phyloP scores from a whole-genome alignment of 2,113 vertebrate species.

The Xiphophorus hellerii region DNA sequence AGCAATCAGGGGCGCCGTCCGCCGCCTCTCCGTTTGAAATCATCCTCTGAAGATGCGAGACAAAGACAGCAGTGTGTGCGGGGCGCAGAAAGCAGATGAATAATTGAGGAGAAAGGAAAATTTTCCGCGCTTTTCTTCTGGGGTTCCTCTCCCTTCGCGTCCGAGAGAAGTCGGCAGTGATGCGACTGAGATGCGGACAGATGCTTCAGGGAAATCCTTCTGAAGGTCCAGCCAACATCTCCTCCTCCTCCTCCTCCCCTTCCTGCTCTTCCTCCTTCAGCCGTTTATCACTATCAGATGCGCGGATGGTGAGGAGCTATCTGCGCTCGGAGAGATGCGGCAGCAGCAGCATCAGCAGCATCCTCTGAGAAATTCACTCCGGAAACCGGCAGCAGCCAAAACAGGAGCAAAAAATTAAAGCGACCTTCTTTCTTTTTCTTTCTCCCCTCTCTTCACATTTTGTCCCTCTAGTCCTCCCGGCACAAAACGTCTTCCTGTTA shows the following conservation, averaged over 20 bases:
- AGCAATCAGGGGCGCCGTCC: slow-evolving; percentile 41
- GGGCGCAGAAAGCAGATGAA: slow-evolving; percentile 33
- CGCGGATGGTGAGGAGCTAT: slow-evolving; percentile 6
- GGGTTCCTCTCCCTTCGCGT: slow-evolving; percentile 22
- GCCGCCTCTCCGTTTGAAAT: slow-evolving; percentile 42
- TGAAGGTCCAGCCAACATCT: neutral
- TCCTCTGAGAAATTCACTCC: slow-evolving; percentile 25
- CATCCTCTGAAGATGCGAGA: slow-evolving; percentile 21
- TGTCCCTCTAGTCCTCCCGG: neutral
- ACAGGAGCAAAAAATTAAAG: neutral
- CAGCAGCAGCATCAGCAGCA: slow-evolving; percentile 17
- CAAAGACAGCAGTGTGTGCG: slow-evolving; percentile 43
- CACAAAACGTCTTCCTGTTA: slow-evolving; percentile 18
- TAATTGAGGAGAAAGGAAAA: slow-evolving; percentile 34
- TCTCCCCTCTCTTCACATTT: slow-evolving; percentile 8
- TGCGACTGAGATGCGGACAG: slow-evolving; percentile 28
- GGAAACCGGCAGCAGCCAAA: slow-evolving; percentile 30
- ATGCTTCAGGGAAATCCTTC: slow-evolving; percentile 16
- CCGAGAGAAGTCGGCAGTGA: slow-evolving; percentile 18
- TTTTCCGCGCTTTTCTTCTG: slow-evolving; percentile 10
- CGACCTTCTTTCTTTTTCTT: neutral
- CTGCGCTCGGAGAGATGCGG: slow-evolving; percentile 26
- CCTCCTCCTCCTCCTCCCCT: slow-evolving; percentile 11
- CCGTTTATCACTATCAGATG: slow-evolving; percentile 11
- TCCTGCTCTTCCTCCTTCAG: neutral